Conservation (phyloP, 2,113 vertebrate species). For the Coreoperca whiteheadi region DNA sequence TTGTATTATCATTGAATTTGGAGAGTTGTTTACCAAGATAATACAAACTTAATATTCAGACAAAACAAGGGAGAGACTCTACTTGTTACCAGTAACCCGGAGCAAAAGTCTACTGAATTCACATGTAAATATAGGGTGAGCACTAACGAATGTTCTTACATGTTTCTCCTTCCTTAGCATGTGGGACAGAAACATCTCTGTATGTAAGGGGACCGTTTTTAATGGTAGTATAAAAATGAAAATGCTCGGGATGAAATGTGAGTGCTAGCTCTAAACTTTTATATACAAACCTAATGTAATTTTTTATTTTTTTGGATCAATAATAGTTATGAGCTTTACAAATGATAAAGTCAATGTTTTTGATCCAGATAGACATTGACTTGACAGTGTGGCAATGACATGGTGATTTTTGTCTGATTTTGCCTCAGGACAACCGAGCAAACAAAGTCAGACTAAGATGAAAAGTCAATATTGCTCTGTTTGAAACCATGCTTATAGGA, state of each 20-base stretch:
- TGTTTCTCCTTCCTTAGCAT: background rate
- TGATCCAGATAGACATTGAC: background rate
- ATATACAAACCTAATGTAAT: background rate
- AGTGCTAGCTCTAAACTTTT: background rate
- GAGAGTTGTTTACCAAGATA: background rate
- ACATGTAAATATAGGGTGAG: background rate
- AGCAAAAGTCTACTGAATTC: background rate
- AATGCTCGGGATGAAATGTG: background rate
- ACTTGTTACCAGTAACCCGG: background rate
- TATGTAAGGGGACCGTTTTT: background rate
- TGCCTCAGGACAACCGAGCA: constrained; percentile 12
- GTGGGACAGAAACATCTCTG: background rate
- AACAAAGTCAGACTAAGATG: constrained; percentile 28
- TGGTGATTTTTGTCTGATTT: background rate
- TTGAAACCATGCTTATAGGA: background rate
- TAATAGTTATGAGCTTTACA: background rate
- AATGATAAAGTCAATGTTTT: background rate
- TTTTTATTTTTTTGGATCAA: background rate
- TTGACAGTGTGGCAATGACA: background rate
- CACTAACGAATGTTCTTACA: background rate
- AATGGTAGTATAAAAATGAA: background rate
- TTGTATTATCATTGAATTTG: background rate
- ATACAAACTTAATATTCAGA: background rate
- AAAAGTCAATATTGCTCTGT: constrained; percentile 45
- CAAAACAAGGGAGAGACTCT: background rate